Evolutionary conservation across 2,113 vertebrate species (phyloP), one percentile per base, ranked within the genome.

Genomic region (Sebastes schlegelii): DNA sequence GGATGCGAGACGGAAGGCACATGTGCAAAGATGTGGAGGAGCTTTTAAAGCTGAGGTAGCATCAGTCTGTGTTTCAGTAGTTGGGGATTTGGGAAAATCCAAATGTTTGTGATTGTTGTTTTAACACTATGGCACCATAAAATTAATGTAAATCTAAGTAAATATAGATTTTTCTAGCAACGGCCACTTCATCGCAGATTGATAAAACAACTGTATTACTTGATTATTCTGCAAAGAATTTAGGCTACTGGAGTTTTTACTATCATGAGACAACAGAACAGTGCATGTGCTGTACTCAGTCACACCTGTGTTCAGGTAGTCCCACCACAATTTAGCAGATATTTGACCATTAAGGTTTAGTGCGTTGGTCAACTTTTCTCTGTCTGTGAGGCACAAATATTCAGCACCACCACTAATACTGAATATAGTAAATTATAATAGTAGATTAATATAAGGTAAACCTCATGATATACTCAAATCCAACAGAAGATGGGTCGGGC

Each of bases 21-120:
- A 97, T 97, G 96, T 98, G 97, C 95, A 99, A 98, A 88, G 98
- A 99, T 5, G 83, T 98, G 92, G 98, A 99, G 84, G 98, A 99
- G 43, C 94, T 99, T 73, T 95, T 99, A 57, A 96, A 96, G 80
- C 96, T 98, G 94, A 97, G 97, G 98, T 95, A 87, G 16, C 19
- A 21, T 42, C 16, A 9, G 40, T 51, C 13, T 68, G 46, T 6
- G 14, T 58, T 62, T 40, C 6, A 55, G 0, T 3, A 61, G 8
- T 9, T 14, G 2, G 2, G 4, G 21, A 11, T 21, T 13, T 69
- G 1, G 2, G 5, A 51, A 61, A 11, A 49, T 54, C 12, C 4
- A 1, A 26, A 6, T 52, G 8, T 54, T 8, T 13, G 14, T 46
- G 46, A 6, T 54, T 16, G 7, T 46, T n/a, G 61, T 72, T 26